phyloP scores from a whole-genome alignment of 2,113 vertebrate genomes.

The Romanogobio albipinnatus region DNA sequence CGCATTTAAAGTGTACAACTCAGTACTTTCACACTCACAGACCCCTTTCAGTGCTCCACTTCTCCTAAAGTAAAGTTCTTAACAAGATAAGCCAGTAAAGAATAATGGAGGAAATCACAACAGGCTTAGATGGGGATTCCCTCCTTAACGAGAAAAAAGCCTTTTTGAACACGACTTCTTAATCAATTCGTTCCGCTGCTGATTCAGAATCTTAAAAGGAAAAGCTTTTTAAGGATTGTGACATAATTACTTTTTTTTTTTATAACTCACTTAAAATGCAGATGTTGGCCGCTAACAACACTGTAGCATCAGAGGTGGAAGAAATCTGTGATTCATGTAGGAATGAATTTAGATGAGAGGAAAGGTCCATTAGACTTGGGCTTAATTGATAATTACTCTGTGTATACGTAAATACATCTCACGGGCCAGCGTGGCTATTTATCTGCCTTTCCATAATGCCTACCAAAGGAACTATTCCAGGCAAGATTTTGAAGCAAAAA shows the following conservation, averaged over 20 bases:
- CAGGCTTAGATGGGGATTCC: constrained; percentile 10
- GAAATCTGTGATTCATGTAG: constrained; percentile 32
- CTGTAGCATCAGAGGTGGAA: not conserved
- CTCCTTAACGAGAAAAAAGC: constrained; percentile 5
- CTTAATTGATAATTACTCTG: constrained; percentile 55
- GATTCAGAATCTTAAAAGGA: constrained; percentile 20
- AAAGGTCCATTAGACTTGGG: constrained; percentile 55
- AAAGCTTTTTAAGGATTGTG: not conserved
- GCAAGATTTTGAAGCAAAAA: not conserved
- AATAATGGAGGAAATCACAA: constrained; percentile 1
- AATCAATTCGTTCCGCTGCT: constrained; percentile 6
- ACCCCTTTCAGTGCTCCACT: constrained; percentile 9
- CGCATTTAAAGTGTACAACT: constrained; percentile 17
- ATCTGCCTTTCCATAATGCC: constrained; percentile 13
- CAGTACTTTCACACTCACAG: constrained; percentile 4
- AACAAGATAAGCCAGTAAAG: constrained; percentile 23
- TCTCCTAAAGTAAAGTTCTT: constrained; percentile 24
- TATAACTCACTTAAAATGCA: constrained; percentile 3
- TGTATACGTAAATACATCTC: constrained; percentile 40
- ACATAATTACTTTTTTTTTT: constrained; percentile 22
- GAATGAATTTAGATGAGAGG: constrained; percentile 43
- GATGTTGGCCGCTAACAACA: not conserved
- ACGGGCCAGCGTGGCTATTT: not conserved
- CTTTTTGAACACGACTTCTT: not conserved
- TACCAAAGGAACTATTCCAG: not conserved